These are phyloP conservation scores for Magallana angulata DNA, from an alignment of 1,140 invertebrate genomes.

Conservation along the genomic window DNA sequence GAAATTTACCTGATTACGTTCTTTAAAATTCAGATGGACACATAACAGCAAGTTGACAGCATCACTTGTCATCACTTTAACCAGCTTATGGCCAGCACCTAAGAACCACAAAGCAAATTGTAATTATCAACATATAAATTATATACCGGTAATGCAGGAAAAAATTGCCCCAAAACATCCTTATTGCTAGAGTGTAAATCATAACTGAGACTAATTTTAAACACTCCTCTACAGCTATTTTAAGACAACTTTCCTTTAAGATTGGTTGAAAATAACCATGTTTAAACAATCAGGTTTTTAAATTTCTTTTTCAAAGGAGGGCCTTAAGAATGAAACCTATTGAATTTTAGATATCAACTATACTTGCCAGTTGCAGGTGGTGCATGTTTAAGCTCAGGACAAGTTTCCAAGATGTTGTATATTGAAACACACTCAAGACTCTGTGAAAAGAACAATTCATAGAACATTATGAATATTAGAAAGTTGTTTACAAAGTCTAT, in stretches of 20 bases:
- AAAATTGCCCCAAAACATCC: no score
- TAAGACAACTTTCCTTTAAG: no score
- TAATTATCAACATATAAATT: no score
- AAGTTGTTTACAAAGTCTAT: no score
- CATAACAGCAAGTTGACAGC: constrained; percentile 68
- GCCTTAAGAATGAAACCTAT: background rate
- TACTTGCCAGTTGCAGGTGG: constrained; percentile 49
- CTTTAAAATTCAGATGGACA: constrained; percentile 62
- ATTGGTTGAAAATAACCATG: no score
- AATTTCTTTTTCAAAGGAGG: no score
- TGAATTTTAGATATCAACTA: background rate
- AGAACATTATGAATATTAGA: no score
- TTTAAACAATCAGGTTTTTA: no score
- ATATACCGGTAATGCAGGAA: no score
- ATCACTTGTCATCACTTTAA: constrained; percentile 59
- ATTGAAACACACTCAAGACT: constrained; percentile 84
- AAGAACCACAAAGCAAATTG: background rate
- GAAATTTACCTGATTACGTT: constrained; percentile 61
- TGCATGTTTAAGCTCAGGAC: constrained; percentile 60
- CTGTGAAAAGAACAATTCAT: constrained; percentile 58
- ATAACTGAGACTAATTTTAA: no score
- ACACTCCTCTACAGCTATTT: no score
- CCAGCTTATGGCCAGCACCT: constrained; percentile 79
- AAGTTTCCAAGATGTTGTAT: constrained; percentile 80
- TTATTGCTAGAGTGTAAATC: no score